Base-by-base conservation (phyloP, 2,113 vertebrate genomes). In the Grammomys surdaster region DNA sequence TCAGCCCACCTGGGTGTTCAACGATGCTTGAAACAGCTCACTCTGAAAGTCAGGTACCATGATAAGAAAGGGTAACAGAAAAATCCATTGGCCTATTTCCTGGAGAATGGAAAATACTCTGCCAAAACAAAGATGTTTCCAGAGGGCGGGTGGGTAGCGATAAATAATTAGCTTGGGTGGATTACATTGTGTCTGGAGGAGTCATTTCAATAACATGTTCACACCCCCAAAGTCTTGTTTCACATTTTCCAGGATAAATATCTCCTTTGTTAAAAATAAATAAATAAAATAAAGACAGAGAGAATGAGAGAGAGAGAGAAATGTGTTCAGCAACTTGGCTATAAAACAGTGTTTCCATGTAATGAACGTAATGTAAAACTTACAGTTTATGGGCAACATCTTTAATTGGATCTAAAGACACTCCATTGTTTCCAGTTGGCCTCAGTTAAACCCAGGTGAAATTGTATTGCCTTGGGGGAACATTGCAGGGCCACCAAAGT, bases 121-220 rank as follows among this genome's bases (percentile, higher is more conserved):
- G 96, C 94, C 95, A 95, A 95, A 96, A 94, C 91, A 97, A 98
- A 98, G 98, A 95, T 98, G 94, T 94, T 98, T 98, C 94, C 98
- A 97, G 98, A 95, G 92, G 92, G 93, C 93, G 70, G 76, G 96
- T 98, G 97, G 95, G 97, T 98, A 98, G 98, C 98, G 97, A 98
- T 98, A 97, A 98, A 98, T 98, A 97, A 98, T 98, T 98, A 98
- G 97, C 40, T 28, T 70, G 96, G n/a, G 96, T 98, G 98, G 97
- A 97, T 97, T 98, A 97, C 96, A 96, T 96, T 97, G 94, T 97
- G 96, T 98, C 97, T 98, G 97, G 94, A 97, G 97, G 95, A 98
- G 95, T 97, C 98, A 97, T 97, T 98, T 95, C 90, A 98, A 96
- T 78, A 97, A 94, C 86, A 81, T 0, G 60, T 95, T 96, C 97